Base-by-base conservation (phyloP, 2,797 vertebrate genomes). In the Anguilla marmorata region DNA sequence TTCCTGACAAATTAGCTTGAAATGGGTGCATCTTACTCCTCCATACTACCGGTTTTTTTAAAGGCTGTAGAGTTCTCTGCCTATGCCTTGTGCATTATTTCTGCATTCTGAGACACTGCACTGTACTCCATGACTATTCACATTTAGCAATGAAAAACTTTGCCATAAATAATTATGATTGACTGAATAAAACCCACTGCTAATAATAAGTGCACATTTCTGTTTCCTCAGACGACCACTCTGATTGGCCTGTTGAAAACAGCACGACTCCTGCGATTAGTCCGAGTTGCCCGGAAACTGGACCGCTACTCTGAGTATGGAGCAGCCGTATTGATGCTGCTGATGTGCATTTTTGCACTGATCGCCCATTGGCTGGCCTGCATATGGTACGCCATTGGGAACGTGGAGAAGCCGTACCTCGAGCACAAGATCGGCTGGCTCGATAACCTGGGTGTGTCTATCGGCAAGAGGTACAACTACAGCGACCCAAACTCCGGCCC, bases 341-440 rank as follows among this genome's bases (percentile, higher is more conserved):
- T 99, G 85, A 99, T 99, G 99, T 99, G 99, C 94, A 99, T 98
- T 92, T 99, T 99, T 92, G 99, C 99, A 74, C 95, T 99, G 74
- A 99, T 99, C 91, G 99, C 99, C 85, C 99, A 99, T 90, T 99
- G 99, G 99, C 93, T 99, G 93, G 99, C 99, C 93, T 99, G 99
- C 93, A 99, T 99, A 94, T 99, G 99, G 99, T 99, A 99, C 90
- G 99, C 99, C 85, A 99, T 99, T 30, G 99, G 98, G 89, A 99
- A 99, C 52, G 98, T 99, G 91, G 99, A 99, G 94, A 97, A 97
- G 92, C 97, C 97, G 48, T 99, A 99, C 93, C 94, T 99, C 95
- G 96, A 97, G 92, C 97, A 98, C 92, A 99, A 99, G 93, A 99
- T 99, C 50, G 98, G 99, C 92, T 99, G 99, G 99, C 92, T 99